A percentile compares a stretch with the other conserved stretches of the same genome.
Conservation (phyloP, 2,113 vertebrate species). For the human (Homo sapiens) region GRCh38 chr15:95655501-95656000, state of each 20-base stretch:
- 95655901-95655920: not conserved
- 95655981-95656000: not conserved
- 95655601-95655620: constrained; percentile 63
- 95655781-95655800: not conserved
- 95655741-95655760: not conserved
- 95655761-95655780: not conserved
- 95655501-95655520: constrained; percentile 28
- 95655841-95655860: not conserved
- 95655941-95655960: not conserved
- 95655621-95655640: constrained; percentile 47
- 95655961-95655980: not conserved
- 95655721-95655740: not conserved
- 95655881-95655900: not conserved
- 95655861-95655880: not conserved
- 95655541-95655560: constrained; percentile 68
- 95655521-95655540: constrained; percentile 57
- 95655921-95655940: not conserved
- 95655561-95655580: constrained; percentile 55
- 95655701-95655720: not conserved
- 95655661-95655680: constrained; percentile 24
- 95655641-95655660: constrained; percentile 27
- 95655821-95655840: not conserved
- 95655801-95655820: not conserved
- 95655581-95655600: constrained; percentile 68
- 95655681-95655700: not conserved